Conservation (phyloP, 2,113 vertebrate species). For the Oreochromis tanganicae region DNA sequence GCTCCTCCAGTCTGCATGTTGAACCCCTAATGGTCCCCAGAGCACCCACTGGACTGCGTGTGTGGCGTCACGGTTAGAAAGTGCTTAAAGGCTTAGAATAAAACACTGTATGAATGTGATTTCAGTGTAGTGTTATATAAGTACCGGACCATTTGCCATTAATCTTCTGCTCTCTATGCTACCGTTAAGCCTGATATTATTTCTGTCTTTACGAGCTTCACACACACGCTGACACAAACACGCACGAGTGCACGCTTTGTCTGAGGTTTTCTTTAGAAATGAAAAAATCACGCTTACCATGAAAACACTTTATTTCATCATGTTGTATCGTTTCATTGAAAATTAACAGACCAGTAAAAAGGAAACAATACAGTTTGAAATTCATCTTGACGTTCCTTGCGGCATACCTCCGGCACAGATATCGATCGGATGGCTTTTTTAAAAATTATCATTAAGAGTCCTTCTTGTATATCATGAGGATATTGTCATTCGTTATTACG, state of each 20-base stretch:
- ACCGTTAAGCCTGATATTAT: not conserved
- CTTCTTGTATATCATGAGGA: conserved; percentile 20
- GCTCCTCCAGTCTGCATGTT: not conserved
- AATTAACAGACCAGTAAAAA: conserved; percentile 62
- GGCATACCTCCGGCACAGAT: conserved; percentile 16
- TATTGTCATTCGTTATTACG: conserved; percentile 43
- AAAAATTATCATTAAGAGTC: not conserved
- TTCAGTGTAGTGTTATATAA: not conserved
- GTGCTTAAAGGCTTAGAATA: not conserved
- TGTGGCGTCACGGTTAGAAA: not conserved
- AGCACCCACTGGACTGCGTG: not conserved
- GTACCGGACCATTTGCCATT: not conserved
- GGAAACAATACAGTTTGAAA: conserved; percentile 50
- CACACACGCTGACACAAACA: not conserved
- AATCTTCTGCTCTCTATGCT: not conserved
- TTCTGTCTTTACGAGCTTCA: not conserved
- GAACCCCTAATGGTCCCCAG: not conserved
- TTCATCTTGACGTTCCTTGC: conserved; percentile 4
- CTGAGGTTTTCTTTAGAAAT: not conserved
- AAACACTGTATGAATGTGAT: not conserved
- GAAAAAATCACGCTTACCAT: conserved; percentile 28
- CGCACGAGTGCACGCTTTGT: not conserved
- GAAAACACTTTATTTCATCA: conserved; percentile 71
- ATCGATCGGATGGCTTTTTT: conserved; percentile 51
- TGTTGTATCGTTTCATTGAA: conserved; percentile 55